Base-by-base conservation (phyloP, 2,888 invertebrate species). In the Colostygia pectinataria region DNA sequence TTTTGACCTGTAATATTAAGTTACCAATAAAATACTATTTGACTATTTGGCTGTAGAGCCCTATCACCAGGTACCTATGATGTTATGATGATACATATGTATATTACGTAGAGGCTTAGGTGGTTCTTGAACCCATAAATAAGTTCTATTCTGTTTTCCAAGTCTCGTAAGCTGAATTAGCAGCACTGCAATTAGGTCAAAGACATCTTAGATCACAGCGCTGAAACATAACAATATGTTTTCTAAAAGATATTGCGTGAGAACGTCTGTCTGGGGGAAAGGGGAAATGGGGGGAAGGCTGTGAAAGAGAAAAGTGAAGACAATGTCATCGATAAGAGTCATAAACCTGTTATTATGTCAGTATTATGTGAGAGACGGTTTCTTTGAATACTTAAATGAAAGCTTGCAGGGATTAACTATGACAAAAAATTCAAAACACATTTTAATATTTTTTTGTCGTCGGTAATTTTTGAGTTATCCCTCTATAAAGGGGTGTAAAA, bases 201-300 rank as follows among this genome's bases (percentile, higher is more conserved):
- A 51, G 36, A 41, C 45, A 45, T 45, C 44, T 45, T 41, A 40
- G 27, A 36, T 40, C 45, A 41, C 28, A 10, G 18, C 10, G 15
- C 36, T 34, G 33, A 33, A 34, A 12, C 4, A 4, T 13, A 32
- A 41, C 27, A 32, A 27, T 25, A 27, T 36, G 31, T 44, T 51
- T 45, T 51, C 51, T 51, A 51, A 44, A 28, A 51, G 51, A 51
- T 45, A 50, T 40, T 50, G 23, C 40, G 51, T 45, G 51, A 9
- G 51, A 51, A 13, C 3, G 1, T 12, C 2, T 12, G 9, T 2
- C 4, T 4, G 18, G 9, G n/a, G 39, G 15, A 23, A 28, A 23
- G 40, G 40, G 40, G 40, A 31, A 24, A 27, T n/a, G n/a, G 31
- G 20, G 39, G 49, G 20, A 18, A 24, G 33, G 24, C 28, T 41